Evolutionary conservation across 2,113 vertebrate genomes (phyloP).

Genomic region (Phrynocephalus versicolor): DNA sequence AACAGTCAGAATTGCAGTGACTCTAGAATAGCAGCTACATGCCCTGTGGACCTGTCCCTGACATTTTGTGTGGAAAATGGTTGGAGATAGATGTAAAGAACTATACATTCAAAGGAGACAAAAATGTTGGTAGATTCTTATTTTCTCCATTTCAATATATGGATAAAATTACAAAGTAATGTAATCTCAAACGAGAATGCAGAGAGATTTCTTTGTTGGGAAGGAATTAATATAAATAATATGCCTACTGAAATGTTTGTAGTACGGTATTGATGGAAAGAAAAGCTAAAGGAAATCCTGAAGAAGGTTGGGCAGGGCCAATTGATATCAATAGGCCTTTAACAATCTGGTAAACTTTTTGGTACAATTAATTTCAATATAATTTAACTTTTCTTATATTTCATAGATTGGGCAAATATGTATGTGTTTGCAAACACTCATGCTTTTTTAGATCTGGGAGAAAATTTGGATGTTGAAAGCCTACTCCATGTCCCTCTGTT

Average conservation of each 20-base stretch:
- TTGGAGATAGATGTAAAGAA: conserved; percentile 12
- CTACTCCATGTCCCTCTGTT: background rate
- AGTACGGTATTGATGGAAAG: background rate
- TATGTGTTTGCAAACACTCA: background rate
- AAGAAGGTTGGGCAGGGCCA: background rate
- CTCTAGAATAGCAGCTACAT: conserved; percentile 36
- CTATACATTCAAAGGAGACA: conserved; percentile 54
- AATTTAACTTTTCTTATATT: background rate
- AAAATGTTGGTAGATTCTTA: background rate
- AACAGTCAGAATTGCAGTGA: conserved; percentile 30
- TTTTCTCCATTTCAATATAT: background rate
- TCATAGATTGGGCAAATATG: background rate
- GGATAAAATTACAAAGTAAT: background rate
- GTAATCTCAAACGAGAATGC: background rate
- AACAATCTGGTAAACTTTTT: background rate
- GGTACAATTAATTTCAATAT: background rate
- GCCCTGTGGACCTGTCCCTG: conserved; percentile 13
- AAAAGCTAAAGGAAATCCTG: too few species aligned
- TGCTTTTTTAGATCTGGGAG: background rate
- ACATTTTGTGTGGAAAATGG: conserved; percentile 27
- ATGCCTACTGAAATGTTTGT: background rate
- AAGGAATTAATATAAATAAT: background rate
- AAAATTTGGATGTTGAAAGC: background rate
- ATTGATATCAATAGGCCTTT: background rate
- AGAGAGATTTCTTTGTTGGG: background rate